These are phyloP conservation scores for Hemibates koningsi DNA, from an alignment of 2,113 vertebrate genomes.

Conservation along the genomic window DNA sequence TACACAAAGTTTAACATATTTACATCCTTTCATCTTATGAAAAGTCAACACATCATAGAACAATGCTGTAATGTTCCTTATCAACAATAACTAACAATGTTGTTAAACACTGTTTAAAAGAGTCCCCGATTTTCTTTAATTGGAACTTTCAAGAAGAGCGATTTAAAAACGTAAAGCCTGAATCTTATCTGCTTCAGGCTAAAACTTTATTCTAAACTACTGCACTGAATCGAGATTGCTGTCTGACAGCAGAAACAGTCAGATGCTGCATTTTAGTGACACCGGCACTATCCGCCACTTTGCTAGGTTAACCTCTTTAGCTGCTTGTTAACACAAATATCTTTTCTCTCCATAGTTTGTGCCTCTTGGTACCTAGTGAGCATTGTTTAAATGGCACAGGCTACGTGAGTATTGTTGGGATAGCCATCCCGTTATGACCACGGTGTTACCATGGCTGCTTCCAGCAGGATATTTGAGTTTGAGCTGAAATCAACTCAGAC, in stretches of 20 bases:
- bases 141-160: not conserved
- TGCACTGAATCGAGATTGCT: not conserved
- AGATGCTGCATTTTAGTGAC: not conserved
- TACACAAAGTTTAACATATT: not conserved
- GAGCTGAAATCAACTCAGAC: not conserved
- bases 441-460: not conserved
- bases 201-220: not conserved
- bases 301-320: not conserved
- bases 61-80: not conserved
- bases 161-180: not conserved
- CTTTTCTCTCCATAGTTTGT: not conserved
- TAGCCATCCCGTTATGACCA: not conserved
- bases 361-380: not conserved
- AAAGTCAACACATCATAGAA: not conserved
- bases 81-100: not conserved
- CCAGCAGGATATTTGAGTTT: not conserved
- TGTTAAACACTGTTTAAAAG: not conserved
- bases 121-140: not conserved
- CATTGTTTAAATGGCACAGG: not conserved
- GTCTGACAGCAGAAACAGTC: not conserved
- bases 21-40: not conserved
- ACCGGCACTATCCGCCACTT: not conserved
- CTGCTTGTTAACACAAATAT: not conserved
- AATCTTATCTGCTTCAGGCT: not conserved
- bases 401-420: not conserved